Percentiles rank a stretch among this genome's conserved stretches.
Conservation (phyloP, 1,140 invertebrate genomes). For the Panagrolaimus sp. region DNA sequence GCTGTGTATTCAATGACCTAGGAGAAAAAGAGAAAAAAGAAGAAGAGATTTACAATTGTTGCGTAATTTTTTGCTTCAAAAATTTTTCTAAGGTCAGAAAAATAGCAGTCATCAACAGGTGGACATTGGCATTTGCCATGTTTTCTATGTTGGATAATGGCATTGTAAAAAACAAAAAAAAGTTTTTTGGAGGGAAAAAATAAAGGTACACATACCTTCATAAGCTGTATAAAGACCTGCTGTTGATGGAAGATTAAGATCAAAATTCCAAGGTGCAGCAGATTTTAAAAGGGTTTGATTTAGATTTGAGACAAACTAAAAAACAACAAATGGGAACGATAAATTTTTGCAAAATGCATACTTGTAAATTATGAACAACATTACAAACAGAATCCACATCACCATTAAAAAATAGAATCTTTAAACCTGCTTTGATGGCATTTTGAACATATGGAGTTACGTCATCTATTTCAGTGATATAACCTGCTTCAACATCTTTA, state of each 20-base stretch:
- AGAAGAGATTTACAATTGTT: no score
- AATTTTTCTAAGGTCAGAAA: no score
- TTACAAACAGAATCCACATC: constrained; percentile 66
- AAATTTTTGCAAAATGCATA: background rate
- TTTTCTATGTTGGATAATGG: no score
- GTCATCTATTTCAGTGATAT: constrained; percentile 14
- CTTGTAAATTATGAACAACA: constrained; percentile 21
- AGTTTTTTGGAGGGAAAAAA: no score
- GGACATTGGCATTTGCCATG: no score
- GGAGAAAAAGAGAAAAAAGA: no score
- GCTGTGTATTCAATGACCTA: no score
- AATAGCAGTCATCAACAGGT: no score
- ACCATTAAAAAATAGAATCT: constrained; percentile 63
- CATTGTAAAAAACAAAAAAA: no score
- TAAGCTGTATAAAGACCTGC: constrained; percentile 36
- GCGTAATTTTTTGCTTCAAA: no score
- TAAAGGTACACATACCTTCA: constrained; percentile 23
- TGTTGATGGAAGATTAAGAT: constrained; percentile 25
- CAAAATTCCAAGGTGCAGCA: constrained; percentile 25
- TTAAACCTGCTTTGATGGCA: constrained; percentile 48
- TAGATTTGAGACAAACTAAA: constrained; percentile 36
- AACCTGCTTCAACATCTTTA: constrained; percentile 11
- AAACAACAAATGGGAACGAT: constrained; percentile 15
- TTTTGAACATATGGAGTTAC: constrained; percentile 13
- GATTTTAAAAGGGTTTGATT: constrained; percentile 19